Conservation (phyloP, 1,140 invertebrate species). For the Arctopsyche grandis region DNA sequence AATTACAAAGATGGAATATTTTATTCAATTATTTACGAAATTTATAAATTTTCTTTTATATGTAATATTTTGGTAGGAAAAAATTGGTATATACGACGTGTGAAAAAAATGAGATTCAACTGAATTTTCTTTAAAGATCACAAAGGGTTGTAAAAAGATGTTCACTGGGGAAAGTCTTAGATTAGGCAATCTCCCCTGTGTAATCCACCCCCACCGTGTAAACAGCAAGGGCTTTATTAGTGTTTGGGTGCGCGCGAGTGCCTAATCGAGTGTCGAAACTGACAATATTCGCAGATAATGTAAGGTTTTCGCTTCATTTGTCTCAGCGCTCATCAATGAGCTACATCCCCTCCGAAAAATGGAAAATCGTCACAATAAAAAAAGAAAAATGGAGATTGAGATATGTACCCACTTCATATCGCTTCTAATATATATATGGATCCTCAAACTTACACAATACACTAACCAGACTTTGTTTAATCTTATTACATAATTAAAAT, state of each 20-base stretch:
- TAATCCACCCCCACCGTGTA: background rate
- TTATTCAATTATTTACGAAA: too few species aligned
- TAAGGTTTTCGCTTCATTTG: constrained; percentile 47
- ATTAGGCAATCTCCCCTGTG: background rate
- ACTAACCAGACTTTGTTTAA: too few species aligned
- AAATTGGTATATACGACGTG: too few species aligned
- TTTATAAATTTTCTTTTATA: too few species aligned
- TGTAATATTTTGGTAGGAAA: too few species aligned
- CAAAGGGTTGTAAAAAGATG: too few species aligned
- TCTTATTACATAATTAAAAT: too few species aligned
- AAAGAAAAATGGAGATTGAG: background rate
- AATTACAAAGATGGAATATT: too few species aligned
- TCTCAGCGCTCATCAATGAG: constrained; percentile 30
- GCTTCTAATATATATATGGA: background rate
- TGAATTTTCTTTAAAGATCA: too few species aligned
- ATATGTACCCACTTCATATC: background rate
- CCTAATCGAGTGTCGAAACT: constrained; percentile 48
- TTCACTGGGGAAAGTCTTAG: background rate
- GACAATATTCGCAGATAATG: constrained; percentile 43
- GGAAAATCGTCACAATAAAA: background rate
- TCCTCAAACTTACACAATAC: too few species aligned
- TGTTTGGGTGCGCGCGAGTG: constrained; percentile 3
- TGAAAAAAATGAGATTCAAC: too few species aligned
- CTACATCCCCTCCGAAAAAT: background rate
- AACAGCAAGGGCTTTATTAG: constrained; percentile 39